phyloP scores from a whole-genome alignment of 2,113 vertebrate genomes.

The Lipotes vexillifer region DNA sequence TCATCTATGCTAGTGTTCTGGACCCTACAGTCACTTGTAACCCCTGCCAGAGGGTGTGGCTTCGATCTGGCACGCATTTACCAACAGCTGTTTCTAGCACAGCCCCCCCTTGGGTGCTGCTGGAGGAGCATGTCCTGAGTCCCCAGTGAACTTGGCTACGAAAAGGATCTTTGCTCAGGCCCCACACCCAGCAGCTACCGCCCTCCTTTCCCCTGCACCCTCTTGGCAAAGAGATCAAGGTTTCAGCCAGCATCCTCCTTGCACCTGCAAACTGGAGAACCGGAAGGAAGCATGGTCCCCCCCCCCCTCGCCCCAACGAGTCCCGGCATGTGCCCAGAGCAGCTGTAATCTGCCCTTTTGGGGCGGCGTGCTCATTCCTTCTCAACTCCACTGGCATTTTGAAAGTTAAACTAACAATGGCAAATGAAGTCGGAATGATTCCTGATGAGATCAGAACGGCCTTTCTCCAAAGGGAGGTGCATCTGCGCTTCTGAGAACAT shows the following conservation, averaged over 20 bases:
- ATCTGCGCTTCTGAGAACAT: neutral
- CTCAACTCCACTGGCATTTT: neutral
- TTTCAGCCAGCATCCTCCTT: neutral
- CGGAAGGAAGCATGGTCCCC: neutral
- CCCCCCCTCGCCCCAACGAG: no score
- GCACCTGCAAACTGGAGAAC: neutral
- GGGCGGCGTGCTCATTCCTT: neutral
- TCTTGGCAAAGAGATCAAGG: neutral
- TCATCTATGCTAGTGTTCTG: neutral
- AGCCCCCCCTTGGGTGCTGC: neutral
- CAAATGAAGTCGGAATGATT: neutral
- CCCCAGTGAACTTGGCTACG: neutral
- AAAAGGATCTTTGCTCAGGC: neutral
- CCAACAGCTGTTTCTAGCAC: neutral
- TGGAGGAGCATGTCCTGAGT: neutral
- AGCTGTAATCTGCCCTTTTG: fast-evolving
- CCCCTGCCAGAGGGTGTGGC: neutral
- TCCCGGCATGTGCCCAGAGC: neutral
- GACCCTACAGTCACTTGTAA: fast-evolving
- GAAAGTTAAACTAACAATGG: neutral
- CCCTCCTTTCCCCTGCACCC: neutral
- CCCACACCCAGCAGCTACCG: neutral
- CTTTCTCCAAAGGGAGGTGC: neutral
- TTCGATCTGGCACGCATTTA: neutral
- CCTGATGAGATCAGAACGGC: neutral